Evolutionary conservation across 2,888 invertebrate species (phyloP), one percentile per base, ranked within the genome.

Genomic region (Craniophora ligustri): DNA sequence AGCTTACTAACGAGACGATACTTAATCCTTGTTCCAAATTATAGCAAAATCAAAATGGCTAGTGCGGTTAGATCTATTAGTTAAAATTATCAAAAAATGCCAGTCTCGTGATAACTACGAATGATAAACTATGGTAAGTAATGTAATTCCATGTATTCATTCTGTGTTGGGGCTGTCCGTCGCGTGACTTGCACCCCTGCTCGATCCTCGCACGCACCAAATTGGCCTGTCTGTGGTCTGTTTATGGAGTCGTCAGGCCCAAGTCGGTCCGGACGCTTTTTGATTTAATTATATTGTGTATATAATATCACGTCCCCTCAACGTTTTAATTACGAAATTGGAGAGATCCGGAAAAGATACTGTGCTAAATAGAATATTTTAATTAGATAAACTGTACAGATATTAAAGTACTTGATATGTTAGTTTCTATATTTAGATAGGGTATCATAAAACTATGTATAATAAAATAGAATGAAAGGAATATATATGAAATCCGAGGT

Each of bases 181-280:
- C 76, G 89, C 88, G 87, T 88, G 88, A 82, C 84, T 75, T 68
- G 63, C 79, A 71, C 81, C 82, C 82, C 72, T 73, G 72, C 74
- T 72, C 67, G 78, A 73, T 79, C 78, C 81, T 73, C 78, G 58
- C 65, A 64, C 81, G 77, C 78, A 60, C 60, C 48, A 63, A 73
- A 70, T 67, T 72, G 67, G 73, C 48, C 63, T 73, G 70, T 72
- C 63, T 67, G 54, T 48, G 47, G 61, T 60, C 63, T 56, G 63
- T 47, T 60, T 67, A 73, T 71, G 70, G 56, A 70, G 54, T 67
- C 67, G 73, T 67, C 67, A 69, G 61, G 54, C 57, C 57, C 40
- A 16, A 42, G 45, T 67, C 34, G 45, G 45, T 44, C 46, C 46
- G 39, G 55, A 36, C 45, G 50, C 45, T 58, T 60, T 69, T 62